Base-by-base conservation (phyloP, 2,113 vertebrate species). In the Amia ocellicauda region DNA sequence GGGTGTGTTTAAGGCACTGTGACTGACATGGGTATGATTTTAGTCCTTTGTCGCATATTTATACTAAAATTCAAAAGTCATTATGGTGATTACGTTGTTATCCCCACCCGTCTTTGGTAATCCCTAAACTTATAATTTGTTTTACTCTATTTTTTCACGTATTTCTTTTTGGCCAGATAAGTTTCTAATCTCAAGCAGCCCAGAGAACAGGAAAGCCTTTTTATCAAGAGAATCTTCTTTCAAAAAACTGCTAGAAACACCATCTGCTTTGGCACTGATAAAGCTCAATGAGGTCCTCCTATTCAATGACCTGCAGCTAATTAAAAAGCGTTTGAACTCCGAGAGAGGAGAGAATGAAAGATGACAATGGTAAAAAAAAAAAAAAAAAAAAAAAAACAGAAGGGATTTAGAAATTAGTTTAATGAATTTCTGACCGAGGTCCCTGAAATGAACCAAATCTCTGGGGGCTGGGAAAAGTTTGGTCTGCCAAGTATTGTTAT, bases 181-280 rank as follows among this genome's bases (percentile, higher is more conserved):
- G 68, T 75, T 78, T 63, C 69, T 74, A 74, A 77, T 82, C 69
- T 77, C 60, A 74, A 7, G 23, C 59, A 22, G 22, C 54, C 13
- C 45, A 74, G 72, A 69, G 72, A 62, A 84, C 72, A 75, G 67
- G 23, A 49, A 69, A 27, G 57, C 55, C 70, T 76, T 76, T 58
- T 77, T 79, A 83, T 86, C 78, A 60, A 77, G 59, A 31, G 31
- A 47, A 57, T 31, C 58, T 57, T 29, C 55, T 68, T 58, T 51
- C 41, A 60, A 71, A 77, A 75, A 72, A 71, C 66, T 66, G 62
- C 62, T 64, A 73, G 67, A 71, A 66, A 64, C 70, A 7, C 54
- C 63, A 69, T 78, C 72, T 79, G 73, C 76, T 58, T 67, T 62
- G 67, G 69, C 71, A 58, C 78, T 71, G 79, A 78, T 80, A 79